Percentiles rank a stretch among this genome's conserved stretches.
Evolutionary conservation across 2,797 vertebrate genomes (phyloP).

Genomic region (Sylvilagus floridanus): DNA sequence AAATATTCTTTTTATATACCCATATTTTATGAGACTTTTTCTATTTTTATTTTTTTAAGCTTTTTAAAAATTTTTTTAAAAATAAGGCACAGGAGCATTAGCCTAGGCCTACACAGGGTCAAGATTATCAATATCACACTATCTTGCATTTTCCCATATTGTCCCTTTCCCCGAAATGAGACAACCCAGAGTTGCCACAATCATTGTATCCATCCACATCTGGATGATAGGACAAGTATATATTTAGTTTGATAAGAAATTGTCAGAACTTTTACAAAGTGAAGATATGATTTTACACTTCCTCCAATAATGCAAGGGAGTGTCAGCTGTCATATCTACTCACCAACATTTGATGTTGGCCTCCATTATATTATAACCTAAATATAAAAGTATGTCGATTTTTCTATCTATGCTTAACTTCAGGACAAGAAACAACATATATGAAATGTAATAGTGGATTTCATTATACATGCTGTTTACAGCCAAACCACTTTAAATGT

Average conservation of each 20-base stretch:
- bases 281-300: neutral
- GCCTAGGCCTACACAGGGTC: too few species aligned
- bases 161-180: neutral
- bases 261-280: constrained; percentile 28
- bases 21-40: too few species aligned
- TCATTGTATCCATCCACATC: neutral
- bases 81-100: too few species aligned
- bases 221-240: neutral
- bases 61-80: too few species aligned
- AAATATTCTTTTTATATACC: too few species aligned
- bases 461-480: neutral
- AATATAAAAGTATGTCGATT: constrained; percentile 22
- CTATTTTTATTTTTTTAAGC: too few species aligned
- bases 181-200: neutral
- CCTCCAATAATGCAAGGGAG: neutral
- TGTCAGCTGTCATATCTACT: neutral
- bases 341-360: neutral
- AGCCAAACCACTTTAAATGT: neutral
- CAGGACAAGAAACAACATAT: neutral
- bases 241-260: constrained; percentile 21
- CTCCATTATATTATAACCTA: neutral
- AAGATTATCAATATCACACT: too few species aligned
- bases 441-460: neutral
- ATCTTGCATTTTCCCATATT: too few species aligned
- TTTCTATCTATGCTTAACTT: constrained; percentile 31